Conservation (phyloP, 2,113 vertebrate genomes). For the Leptobrachium ailaonicum region DNA sequence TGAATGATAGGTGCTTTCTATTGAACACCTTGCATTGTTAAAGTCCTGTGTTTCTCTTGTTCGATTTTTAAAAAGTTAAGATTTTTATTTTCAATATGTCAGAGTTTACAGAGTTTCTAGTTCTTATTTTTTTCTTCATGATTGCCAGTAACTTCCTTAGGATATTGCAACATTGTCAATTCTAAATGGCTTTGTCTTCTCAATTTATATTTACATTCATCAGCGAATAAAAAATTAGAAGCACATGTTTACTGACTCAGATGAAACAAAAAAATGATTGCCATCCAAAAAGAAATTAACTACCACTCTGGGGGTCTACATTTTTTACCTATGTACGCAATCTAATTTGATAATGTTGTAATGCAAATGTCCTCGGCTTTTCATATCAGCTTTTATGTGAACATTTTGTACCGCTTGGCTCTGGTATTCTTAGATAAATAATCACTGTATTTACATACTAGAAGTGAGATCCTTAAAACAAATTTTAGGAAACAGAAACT, state of each 20-base stretch:
- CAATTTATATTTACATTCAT: neutral
- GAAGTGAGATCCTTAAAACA: too few species aligned
- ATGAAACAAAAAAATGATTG: neutral
- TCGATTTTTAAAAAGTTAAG: too few species aligned
- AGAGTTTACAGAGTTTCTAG: too few species aligned
- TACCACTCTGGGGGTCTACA: neutral
- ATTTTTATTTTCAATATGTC: too few species aligned
- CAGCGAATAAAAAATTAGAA: constrained; percentile 8
- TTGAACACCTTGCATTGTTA: too few species aligned
- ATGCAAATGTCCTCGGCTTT: neutral
- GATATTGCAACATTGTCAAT: constrained; percentile 4
- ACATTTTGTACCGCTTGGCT: neutral
- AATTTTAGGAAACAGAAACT: too few species aligned
- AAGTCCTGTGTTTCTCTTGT: too few species aligned
- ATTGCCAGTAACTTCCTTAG: neutral
- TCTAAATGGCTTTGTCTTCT: constrained; percentile 30
- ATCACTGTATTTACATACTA: neutral
- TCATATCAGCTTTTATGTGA: neutral
- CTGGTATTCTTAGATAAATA: neutral
- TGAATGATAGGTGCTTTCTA: too few species aligned
- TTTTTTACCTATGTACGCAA: neutral
- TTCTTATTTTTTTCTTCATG: too few species aligned
- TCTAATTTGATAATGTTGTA: neutral
- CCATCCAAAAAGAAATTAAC: neutral
- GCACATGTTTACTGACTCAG: neutral